Conservation (phyloP, 1,140 invertebrate genomes). For the Globodera rostochiensis region DNA sequence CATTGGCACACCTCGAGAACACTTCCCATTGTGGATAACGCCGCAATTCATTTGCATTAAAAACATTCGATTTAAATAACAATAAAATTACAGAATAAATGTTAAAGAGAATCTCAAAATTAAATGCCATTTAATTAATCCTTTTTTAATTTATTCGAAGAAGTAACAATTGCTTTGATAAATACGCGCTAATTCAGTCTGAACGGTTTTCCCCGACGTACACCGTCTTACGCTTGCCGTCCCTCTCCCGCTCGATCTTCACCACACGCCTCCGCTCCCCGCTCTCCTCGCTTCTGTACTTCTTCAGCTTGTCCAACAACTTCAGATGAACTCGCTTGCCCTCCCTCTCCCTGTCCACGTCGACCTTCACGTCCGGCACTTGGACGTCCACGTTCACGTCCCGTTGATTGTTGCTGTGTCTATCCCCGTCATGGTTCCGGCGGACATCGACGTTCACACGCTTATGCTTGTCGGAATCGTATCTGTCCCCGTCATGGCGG, state of each 20-base stretch:
- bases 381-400: background rate
- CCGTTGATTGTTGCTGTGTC: background rate
- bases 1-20: constrained; percentile 25
- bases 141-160: no score
- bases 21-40: constrained; percentile 35
- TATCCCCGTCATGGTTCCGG: no score
- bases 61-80: no score
- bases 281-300: background rate
- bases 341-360: background rate
- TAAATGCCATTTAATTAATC: no score
- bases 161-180: no score
- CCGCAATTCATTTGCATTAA: no score
- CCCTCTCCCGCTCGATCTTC: background rate
- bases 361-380: background rate
- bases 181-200: no score
- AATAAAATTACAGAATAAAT: no score
- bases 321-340: background rate
- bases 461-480: background rate
- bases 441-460: no score
- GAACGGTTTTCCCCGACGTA: background rate
- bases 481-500: background rate
- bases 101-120: no score
- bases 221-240: background rate
- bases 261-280: background rate
- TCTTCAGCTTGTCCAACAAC: background rate